These are phyloP conservation scores for Brachylomia viminalis DNA, from an alignment of 2,888 invertebrate genomes.

Conservation along the genomic window DNA sequence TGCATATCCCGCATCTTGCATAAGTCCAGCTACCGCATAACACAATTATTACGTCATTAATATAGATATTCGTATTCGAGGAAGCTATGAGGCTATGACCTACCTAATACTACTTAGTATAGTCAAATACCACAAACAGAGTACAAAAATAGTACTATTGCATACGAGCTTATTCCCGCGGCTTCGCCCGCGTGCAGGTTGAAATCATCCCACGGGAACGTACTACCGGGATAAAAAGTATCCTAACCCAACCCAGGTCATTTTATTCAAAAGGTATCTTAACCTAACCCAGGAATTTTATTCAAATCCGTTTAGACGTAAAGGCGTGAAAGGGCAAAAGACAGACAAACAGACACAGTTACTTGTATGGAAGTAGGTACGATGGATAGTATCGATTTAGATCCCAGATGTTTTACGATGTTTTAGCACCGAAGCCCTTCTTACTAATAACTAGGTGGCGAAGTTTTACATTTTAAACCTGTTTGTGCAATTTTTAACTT, in stretches of 20 bases:
- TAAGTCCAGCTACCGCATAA: neutral
- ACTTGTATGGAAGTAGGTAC: neutral
- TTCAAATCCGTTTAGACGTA: neutral
- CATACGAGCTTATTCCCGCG: neutral
- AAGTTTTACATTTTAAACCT: constrained; percentile 32
- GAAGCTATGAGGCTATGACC: neutral
- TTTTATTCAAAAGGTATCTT: neutral
- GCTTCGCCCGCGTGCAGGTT: neutral
- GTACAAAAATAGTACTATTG: constrained; percentile 31
- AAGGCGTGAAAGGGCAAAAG: neutral
- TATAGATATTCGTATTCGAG: neutral
- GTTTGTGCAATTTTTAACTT: constrained; percentile 17
- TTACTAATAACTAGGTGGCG: neutral
- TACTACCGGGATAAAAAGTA: neutral
- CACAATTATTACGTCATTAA: constrained; percentile 30
- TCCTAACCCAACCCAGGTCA: too few relatives aligned
- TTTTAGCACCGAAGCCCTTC: constrained; percentile 23
- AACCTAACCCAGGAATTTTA: neutral
- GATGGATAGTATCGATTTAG: neutral
- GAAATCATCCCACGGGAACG: neutral
- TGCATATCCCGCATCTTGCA: constrained; percentile 28
- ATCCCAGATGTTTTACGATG: constrained; percentile 11
- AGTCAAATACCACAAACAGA: constrained; percentile 23
- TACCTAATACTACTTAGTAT: constrained; percentile 1
- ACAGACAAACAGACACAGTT: neutral